Conservation (phyloP, 2,113 vertebrate genomes). For the Cyprinodon variegatus region DNA sequence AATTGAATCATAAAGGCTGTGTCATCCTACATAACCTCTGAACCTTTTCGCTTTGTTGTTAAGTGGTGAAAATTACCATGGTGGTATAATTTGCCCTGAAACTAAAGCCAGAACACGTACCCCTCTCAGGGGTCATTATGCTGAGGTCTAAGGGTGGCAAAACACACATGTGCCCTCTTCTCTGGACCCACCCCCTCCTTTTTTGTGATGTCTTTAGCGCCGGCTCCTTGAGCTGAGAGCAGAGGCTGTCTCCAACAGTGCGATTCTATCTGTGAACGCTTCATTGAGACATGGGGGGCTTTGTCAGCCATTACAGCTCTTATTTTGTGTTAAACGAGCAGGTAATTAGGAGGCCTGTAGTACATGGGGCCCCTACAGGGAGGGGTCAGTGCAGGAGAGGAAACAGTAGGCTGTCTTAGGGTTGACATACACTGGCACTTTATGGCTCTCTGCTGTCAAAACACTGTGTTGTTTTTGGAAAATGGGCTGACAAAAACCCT, state of each 20-base stretch:
- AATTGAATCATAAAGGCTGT: slow-evolving; percentile 58
- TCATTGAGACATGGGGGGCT: slow-evolving; percentile 65
- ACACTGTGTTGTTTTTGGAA: slow-evolving; percentile 16
- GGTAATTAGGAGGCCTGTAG: slow-evolving; percentile 73
- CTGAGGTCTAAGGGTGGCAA: slow-evolving; percentile 71
- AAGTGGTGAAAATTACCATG: slow-evolving; percentile 67
- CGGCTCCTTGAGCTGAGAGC: slow-evolving; percentile 36
- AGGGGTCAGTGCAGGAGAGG: slow-evolving; percentile 38
- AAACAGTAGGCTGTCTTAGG: slow-evolving; percentile 62
- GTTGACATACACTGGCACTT: slow-evolving; percentile 51
- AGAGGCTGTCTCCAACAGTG: slow-evolving; percentile 51
- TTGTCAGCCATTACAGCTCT: slow-evolving; percentile 69
- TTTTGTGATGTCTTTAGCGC: slow-evolving; percentile 29
- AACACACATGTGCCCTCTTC: slow-evolving; percentile 74
- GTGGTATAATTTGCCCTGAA: slow-evolving; percentile 63
- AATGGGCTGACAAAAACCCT: slow-evolving; percentile 36
- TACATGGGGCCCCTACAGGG: slow-evolving; percentile 41
- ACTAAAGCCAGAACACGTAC: slow-evolving; percentile 67
- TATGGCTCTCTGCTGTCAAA: slow-evolving; percentile 42
- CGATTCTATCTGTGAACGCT: slow-evolving; percentile 74
- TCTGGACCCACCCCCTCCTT: slow-evolving; percentile 12
- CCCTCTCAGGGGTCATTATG: slow-evolving; percentile 72
- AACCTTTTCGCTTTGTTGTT: slow-evolving; percentile 64
- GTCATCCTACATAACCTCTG: slow-evolving; percentile 65
- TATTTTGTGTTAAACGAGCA: slow-evolving; percentile 73